A percentile compares a stretch with the other conserved stretches of the same genome.
phyloP scores from a whole-genome alignment of 2,797 vertebrate genomes.

The Nyctalus aviator region DNA sequence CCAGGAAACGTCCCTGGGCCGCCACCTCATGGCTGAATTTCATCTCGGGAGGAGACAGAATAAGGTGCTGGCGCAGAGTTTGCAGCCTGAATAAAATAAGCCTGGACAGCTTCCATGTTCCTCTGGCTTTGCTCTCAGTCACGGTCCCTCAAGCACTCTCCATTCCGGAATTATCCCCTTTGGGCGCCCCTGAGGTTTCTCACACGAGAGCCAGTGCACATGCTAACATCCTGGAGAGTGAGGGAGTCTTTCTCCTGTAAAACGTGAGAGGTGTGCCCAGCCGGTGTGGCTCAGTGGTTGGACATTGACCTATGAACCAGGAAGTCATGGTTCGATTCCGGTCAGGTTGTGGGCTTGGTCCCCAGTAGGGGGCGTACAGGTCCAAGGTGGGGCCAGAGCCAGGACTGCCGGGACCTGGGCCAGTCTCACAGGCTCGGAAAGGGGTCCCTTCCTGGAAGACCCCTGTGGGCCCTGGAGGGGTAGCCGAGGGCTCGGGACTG shows the following conservation, averaged over 20 bases:
- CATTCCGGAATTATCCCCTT: background rate
- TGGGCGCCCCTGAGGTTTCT: background rate
- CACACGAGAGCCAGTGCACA: background rate
- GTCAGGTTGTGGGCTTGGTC: too few relatives aligned
- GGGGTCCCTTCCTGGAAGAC: background rate
- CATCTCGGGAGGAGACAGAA: background rate
- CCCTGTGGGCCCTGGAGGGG: too few relatives aligned
- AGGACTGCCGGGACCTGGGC: background rate
- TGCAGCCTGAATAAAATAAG: background rate
- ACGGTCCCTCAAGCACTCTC: background rate
- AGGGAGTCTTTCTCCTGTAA: background rate
- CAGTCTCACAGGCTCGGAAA: accelerated
- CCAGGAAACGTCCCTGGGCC: background rate
- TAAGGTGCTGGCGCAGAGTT: background rate
- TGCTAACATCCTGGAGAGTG: background rate
- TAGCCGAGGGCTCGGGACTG: background rate
- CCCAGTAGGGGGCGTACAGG: too few relatives aligned
- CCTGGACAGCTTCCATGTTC: too few relatives aligned
- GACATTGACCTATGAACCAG: too few relatives aligned
- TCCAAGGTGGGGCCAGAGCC: background rate
- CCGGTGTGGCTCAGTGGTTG: too few relatives aligned
- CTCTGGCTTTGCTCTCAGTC: background rate
- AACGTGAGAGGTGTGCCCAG: background rate
- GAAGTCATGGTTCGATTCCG: too few relatives aligned
- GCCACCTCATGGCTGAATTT: background rate